These are phyloP conservation scores for Chroicocephalus ridibundus DNA, from an alignment of 2,113 vertebrate species.

Conservation along the genomic window DNA sequence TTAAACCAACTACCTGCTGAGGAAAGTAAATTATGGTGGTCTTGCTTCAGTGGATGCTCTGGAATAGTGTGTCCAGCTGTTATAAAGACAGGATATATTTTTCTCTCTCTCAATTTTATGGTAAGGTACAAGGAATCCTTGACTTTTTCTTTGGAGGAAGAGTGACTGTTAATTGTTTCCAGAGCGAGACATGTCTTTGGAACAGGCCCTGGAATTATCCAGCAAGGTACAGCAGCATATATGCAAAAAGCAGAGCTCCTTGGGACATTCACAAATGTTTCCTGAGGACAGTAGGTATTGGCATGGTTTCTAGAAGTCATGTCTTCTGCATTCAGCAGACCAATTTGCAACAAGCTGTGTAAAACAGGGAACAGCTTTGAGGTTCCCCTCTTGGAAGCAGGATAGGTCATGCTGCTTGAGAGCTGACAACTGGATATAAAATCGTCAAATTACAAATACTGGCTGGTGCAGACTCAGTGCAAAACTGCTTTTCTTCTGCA, in stretches of 20 bases:
- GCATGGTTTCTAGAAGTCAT: background rate
- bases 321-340: background rate
- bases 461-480: background rate
- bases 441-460: background rate
- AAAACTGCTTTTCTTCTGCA: background rate
- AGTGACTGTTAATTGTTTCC: slow-evolving; percentile 10
- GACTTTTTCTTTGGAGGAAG: background rate
- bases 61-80: background rate
- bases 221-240: background rate
- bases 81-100: background rate
- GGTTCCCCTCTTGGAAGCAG: background rate
- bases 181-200: background rate
- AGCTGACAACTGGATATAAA: background rate
- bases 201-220: slow-evolving; percentile 1
- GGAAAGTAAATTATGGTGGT: background rate
- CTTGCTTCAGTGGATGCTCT: background rate
- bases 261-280: background rate
- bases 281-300: background rate
- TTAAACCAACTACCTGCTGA: background rate
- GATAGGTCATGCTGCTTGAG: background rate
- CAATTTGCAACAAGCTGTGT: background rate
- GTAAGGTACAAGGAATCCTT: background rate
- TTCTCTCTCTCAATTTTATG: background rate
- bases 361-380: background rate
- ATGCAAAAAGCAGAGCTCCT: background rate